Evolutionary conservation across 2,113 vertebrate genomes (phyloP), one percentile per base, ranked within the genome.

Genomic region (Regulus satrapa): DNA sequence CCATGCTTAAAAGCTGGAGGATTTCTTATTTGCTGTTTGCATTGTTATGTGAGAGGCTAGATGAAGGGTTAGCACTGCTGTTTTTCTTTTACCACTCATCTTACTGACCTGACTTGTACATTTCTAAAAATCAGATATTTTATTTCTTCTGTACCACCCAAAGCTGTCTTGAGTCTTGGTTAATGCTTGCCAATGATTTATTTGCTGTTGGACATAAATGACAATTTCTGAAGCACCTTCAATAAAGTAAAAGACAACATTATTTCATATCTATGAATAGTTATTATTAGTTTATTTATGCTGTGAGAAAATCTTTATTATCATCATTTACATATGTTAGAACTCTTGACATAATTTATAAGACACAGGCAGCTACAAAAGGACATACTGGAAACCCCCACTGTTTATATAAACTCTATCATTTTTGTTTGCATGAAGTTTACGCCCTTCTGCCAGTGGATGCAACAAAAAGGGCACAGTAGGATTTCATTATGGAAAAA

Each of bases 311-410:
- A 43, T 52, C 46, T 75, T 52, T 74, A 13, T 43, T 78, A 26
- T 24, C 26, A 13, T 32, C 32, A 62, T 13, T 52, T 45, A 10
- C 0, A 3, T 41, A 15, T 12, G 5, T 73, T n/a, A 38, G 34
- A 25, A 14, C 2, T 88, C n/a, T 26, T 71, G 61, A 20, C 0
- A 0, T 58, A 56, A 62, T 18, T 29, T 48, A 3, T 0, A 28
- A 29, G 32, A 73, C 18, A 9, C 10, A 29, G 29, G 20, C 49
- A 87, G 40, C 48, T 62, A 31, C 41, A 31, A 49, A 45, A 41
- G 28, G 52, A 66, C 85, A 32, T 51, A 41, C 9, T 63, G 62
- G 58, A 59, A 91, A 20, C 9, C 28, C 12, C 16, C 26, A 9
- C 52, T n/a, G n/a, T n/a, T n/a, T n/a, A n/a, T n/a, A n/a, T n/a